Conservation (phyloP, 92 coral and sea anemone species). For the Zoanthus sansibaricus region DNA sequence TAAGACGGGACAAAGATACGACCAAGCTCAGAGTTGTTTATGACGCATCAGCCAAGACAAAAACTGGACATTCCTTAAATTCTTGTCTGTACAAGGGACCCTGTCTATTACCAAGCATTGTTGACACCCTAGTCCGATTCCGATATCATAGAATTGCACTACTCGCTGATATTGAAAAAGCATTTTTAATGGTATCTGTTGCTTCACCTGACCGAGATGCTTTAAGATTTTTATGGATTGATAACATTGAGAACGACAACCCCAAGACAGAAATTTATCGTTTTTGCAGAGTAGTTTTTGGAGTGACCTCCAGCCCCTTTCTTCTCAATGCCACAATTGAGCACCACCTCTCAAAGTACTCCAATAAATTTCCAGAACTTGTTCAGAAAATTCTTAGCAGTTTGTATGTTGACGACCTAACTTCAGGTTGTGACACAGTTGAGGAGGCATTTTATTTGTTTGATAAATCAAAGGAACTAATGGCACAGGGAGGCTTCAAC, state of each 20-base stretch:
- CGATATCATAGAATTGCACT: conserved; percentile 51
- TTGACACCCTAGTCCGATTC: conserved; percentile 36
- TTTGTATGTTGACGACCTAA: conserved; percentile 58
- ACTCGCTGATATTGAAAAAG: conserved; percentile 47
- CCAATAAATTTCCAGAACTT: conserved; percentile 41
- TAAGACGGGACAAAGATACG: conserved; percentile 21
- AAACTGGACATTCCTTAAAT: conserved; percentile 16
- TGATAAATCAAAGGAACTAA: conserved; percentile 50
- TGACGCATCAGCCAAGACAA: conserved; percentile 8
- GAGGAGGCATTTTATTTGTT: conserved; percentile 57
- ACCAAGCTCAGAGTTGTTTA: background rate
- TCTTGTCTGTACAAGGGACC: conserved; percentile 32
- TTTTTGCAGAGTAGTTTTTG: conserved; percentile 48
- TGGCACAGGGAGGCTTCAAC: conserved; percentile 69
- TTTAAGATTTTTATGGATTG: conserved; percentile 44
- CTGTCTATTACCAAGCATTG: conserved; percentile 18
- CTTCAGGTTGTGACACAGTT: conserved; percentile 24
- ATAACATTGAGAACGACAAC: conserved; percentile 31
- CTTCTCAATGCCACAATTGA: conserved; percentile 63
- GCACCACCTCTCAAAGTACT: conserved; percentile 33
- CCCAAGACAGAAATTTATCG: conserved; percentile 48
- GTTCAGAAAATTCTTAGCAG: conserved; percentile 51
- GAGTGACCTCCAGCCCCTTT: conserved; percentile 52
- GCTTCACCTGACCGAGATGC: background rate
- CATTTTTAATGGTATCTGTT: conserved; percentile 36